Evolutionary conservation across 2,797 vertebrate genomes (phyloP).

Genomic region (Erethizon dorsatum): DNA sequence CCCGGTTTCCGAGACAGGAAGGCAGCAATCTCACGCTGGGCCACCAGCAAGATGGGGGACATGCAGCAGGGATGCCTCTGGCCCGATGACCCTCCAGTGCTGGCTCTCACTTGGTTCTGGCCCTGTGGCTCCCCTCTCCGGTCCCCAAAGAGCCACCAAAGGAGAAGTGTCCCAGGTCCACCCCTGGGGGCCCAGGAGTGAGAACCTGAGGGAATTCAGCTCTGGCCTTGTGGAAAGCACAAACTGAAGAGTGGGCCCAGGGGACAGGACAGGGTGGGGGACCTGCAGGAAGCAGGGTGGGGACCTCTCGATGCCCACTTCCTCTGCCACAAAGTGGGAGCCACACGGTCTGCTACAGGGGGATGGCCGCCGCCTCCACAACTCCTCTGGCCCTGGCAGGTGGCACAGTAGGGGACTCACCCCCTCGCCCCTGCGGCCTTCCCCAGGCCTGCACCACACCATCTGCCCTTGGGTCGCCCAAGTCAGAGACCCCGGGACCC

Average conservation of each 20-base stretch:
- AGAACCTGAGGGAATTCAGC: neutral
- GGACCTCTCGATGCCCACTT: neutral
- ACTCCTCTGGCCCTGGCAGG: neutral
- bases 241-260: neutral
- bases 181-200: neutral
- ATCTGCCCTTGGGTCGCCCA: neutral
- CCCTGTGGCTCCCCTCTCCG: neutral
- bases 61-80: neutral
- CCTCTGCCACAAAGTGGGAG: neutral
- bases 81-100: neutral
- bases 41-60: neutral
- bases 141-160: neutral
- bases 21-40: accelerated
- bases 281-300: neutral
- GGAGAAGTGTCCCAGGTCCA: neutral
- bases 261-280: accelerated
- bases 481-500: neutral
- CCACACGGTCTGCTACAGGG: accelerated
- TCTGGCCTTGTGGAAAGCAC: neutral
- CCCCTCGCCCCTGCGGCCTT: neutral
- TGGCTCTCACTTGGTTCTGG: neutral
- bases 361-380: neutral
- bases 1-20: accelerated
- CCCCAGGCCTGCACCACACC: neutral
- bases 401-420: accelerated